Base-by-base conservation (phyloP, 2,797 vertebrate genomes). In the Neomorphus geoffroyi region DNA sequence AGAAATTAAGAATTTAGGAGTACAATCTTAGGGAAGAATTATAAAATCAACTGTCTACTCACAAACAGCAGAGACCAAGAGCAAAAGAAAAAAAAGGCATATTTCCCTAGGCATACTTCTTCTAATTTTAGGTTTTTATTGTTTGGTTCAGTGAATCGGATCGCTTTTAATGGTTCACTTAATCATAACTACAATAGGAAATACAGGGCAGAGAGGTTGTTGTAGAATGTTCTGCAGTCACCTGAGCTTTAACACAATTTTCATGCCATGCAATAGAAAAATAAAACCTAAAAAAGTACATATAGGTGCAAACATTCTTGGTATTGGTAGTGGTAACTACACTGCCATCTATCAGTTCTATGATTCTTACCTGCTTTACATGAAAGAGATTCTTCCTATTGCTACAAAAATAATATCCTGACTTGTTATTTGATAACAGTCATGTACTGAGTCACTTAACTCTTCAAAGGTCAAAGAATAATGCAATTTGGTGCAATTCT, bases 401-500 rank as follows among this genome's bases (percentile, higher is more conserved):
- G 41, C 33, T 67, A 27, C 35, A 78, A 46, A 86, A 91, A 77
- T 41, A 51, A 74, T 78, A 80, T 70, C 37, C 54, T 79, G 69
- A 61, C 35, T 83, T 69, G 14, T 94, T 87, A 75, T 90, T 89
- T 90, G 35, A 27, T 93, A 86, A 77, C 32, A 93, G 70, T 32
- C 70, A 53, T 67, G 27, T 11, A 73, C 41, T 48, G 62, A 84
- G 85, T 86, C 73, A 80, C 73, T 96, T 93, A 87, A 93, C 88
- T 96, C 80, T 94, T 96, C 82, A 88, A 73, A 94, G 70, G 85
- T 84, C 80, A 94, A 74, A 80, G 66, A 90, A 86, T 69, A 90
- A 92, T 41, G 24, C 27, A 91, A 57, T 94, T 91, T 81, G n/a
- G 48, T 81, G 60, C 73, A 67, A 67, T 88, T 91, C 58, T 94